Evolutionary conservation across 2,888 invertebrate genomes (phyloP), one percentile per base, ranked within the genome.

Genomic region (Tupiocoris notatus): DNA sequence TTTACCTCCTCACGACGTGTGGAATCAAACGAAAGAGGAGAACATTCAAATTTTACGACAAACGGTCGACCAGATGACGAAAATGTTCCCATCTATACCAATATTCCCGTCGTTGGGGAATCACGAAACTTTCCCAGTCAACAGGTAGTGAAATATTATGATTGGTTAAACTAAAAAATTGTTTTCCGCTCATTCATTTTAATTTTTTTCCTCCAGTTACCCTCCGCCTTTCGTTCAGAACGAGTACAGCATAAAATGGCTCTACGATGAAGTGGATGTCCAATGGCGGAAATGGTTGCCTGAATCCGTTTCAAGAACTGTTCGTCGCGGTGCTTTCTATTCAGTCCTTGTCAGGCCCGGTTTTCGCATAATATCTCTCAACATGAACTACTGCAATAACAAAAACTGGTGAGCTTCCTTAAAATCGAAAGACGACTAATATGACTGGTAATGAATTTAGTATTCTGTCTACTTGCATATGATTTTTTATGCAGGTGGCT

Each of bases 341-440:
- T 94, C 96, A 1, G 94, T 95, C 0, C 88, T 95, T 64, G 92
- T 96, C 6, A 88, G 93, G 56, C 94, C 95, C 0, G 95, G 95
- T 18, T 94, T 97, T 84, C 88, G 96, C 77, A 89, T 97, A 75
- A 91, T 97, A 79, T 96, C 96, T 0, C 87, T 97, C n/a, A 97
- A 97, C 83, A 96, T 94, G 91, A 97, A 97, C 85, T 96, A 94
- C 85, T 96, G 96, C 84, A 95, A 96, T 83, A 95, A 94, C 82
- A 93, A 93, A 83, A 96, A 96, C 85, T 97, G 96, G 96, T 81
- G 73, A 62, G 73, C 3, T n/a, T n/a, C n/a, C 6, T 39, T 39
- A 39, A 39, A 39, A 39, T 39, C 39, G 3, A 39, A 12, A 39
- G 12, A 39, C 3, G 3, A 7, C 39, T 7, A 12, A 39, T 39